Percentiles rank a stretch among this genome's conserved stretches.
These are phyloP conservation scores for Tetranychus truncatus DNA, from an alignment of 2,888 invertebrate species.

Conservation along the genomic window DNA sequence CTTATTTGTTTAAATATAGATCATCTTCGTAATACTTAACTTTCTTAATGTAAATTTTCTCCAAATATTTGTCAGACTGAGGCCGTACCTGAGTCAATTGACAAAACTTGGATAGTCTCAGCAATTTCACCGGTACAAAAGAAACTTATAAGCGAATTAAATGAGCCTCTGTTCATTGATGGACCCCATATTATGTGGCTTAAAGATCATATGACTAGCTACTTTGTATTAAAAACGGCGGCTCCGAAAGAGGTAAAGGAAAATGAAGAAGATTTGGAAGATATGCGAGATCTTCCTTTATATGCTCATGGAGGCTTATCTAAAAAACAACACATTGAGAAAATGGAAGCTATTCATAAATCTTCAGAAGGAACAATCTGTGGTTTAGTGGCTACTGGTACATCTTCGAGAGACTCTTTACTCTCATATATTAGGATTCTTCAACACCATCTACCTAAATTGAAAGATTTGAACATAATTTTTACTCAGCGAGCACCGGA, in stretches of 20 bases:
- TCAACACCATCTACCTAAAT: conserved; percentile 14
- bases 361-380: conserved; percentile 78
- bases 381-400: conserved; percentile 73
- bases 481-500: not conserved
- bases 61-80: conserved; percentile 12
- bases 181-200: conserved; percentile 68
- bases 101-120: conserved; percentile 80
- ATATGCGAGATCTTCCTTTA: conserved; percentile 40
- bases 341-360: conserved; percentile 57
- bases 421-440: conserved; percentile 73
- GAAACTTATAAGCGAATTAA: conserved; percentile 7
- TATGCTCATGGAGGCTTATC: conserved; percentile 29
- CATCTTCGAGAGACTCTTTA: conserved; percentile 60
- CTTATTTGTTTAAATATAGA: too few relatives aligned
- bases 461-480: not conserved
- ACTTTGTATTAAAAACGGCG: conserved; percentile 54
- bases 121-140: conserved; percentile 60
- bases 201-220: conserved; percentile 51
- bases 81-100: conserved; percentile 47
- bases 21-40: not conserved
- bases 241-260: conserved; percentile 8
- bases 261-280: conserved; percentile 30
- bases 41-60: too few relatives aligned
- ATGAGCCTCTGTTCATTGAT: conserved; percentile 2
- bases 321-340: conserved; percentile 28